Conservation (phyloP, 2,113 vertebrate species). For the Vidua chalybeata region DNA sequence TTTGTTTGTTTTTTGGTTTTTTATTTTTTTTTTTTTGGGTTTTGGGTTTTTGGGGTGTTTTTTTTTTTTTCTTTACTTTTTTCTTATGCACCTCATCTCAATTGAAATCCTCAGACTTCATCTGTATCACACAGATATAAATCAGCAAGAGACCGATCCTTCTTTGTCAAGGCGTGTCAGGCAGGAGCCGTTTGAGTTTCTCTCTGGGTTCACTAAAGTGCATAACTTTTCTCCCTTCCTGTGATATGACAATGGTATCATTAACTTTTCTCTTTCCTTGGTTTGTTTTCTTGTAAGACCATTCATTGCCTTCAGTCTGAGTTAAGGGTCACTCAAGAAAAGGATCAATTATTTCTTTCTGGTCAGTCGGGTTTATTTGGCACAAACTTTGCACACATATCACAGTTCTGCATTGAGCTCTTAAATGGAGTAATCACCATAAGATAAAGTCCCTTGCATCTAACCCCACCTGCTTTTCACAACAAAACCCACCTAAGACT, state of each 20-base stretch:
- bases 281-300: not conserved
- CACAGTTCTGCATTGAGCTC: not conserved
- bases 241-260: not conserved
- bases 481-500: not conserved
- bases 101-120: not conserved
- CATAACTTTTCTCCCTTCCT: not conserved
- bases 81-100: not conserved
- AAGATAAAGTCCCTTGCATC: not conserved
- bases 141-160: not conserved
- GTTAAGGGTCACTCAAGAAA: not conserved
- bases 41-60: not conserved
- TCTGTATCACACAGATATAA: not conserved
- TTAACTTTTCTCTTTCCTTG: not conserved
- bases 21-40: too few relatives aligned
- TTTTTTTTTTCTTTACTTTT: not conserved
- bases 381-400: not conserved
- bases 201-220: not conserved
- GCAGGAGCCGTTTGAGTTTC: constrained; percentile 25
- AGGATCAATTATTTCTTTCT: not conserved
- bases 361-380: not conserved
- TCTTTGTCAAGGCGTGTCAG: not conserved
- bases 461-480: not conserved
- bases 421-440: not conserved
- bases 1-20: too few relatives aligned
- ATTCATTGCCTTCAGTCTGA: not conserved